Evolutionary conservation across 2,888 invertebrate genomes (phyloP), one percentile per base, ranked within the genome.

Genomic region (Scaptomyza flava): DNA sequence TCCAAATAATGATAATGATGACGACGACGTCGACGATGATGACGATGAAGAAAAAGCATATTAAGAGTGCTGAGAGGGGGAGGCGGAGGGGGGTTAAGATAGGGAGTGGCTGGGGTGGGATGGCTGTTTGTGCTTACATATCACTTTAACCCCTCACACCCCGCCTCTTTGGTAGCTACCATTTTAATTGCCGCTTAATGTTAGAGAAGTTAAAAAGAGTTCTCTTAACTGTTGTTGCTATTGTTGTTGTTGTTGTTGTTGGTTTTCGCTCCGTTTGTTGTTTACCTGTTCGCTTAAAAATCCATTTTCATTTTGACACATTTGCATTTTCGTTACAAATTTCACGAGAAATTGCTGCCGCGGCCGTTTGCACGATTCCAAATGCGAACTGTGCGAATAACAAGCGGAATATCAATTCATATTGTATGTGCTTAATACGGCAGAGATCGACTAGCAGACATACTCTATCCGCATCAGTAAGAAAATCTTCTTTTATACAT

Each of bases 291-390:
- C 69, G 68, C 72, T 75, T 75, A 58, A 69, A 75, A 77, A 72
- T 77, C 77, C 74, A 79, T 79, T 79, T 79, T 65, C 75, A 68
- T 79, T 80, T 77, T 77, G 77, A 79, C 77, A 80, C 80, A 80
- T 79, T 79, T 77, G 69, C 80, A 79, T 79, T 72, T 77, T 74
- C 36, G 48, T 64, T 68, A 64, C 62, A 72, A 79, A 77, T 69
- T 75, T 77, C 72, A 0, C 46, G 43, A 69, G 68, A 74, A 77
- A 78, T 65, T 68, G 76, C 72, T 72, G 72, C 53, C 57, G 56
- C 62, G 33, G 52, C 57, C 54, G 60, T 56, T 74, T 41, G 41
- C 43, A 38, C 45, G 11, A 11, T 45, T 60, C 11, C 20, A 14
- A 41, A 51, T 27, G 45, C 41, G 14, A 56, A 61, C 9, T 41